A percentile compares a stretch with the other conserved stretches of the same genome.
Conservation (phyloP, 2,888 invertebrate species). For the Argynnis bischoffii region DNA sequence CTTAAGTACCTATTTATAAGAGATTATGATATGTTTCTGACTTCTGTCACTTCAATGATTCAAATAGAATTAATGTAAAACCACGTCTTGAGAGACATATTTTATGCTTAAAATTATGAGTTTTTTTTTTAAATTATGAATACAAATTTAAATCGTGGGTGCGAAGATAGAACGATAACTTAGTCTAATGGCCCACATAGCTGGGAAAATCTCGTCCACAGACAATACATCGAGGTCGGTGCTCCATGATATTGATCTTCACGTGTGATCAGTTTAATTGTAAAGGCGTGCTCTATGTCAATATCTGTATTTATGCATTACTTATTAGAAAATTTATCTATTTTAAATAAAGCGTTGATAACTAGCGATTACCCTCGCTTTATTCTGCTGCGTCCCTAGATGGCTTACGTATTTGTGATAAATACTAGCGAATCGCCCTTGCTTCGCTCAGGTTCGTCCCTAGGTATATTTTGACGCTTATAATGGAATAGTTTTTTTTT, state of each 20-base stretch:
- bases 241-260: constrained; percentile 41
- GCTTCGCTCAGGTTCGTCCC: too few species aligned
- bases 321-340: neutral
- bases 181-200: constrained; percentile 60
- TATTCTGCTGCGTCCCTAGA: too few species aligned
- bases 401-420: too few species aligned
- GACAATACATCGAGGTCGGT: constrained; percentile 68
- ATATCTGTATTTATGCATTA: neutral
- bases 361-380: too few species aligned
- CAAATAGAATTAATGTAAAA: too few species aligned
- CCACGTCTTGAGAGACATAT: too few species aligned
- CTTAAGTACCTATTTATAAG: too few species aligned
- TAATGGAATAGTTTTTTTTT: too few species aligned
- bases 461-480: too few species aligned
- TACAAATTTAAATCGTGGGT: constrained; percentile 20
- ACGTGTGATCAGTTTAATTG: constrained; percentile 28
- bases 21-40: too few species aligned
- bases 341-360: neutral
- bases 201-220: constrained; percentile 60
- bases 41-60: too few species aligned
- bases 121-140: neutral
- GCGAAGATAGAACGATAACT: constrained; percentile 33
- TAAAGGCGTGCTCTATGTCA: constrained; percentile 21
- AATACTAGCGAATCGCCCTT: too few species aligned
- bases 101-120: neutral